Evolutionary conservation across 2,797 vertebrate genomes (phyloP).

Genomic region (Sphenopsis melanotis): DNA sequence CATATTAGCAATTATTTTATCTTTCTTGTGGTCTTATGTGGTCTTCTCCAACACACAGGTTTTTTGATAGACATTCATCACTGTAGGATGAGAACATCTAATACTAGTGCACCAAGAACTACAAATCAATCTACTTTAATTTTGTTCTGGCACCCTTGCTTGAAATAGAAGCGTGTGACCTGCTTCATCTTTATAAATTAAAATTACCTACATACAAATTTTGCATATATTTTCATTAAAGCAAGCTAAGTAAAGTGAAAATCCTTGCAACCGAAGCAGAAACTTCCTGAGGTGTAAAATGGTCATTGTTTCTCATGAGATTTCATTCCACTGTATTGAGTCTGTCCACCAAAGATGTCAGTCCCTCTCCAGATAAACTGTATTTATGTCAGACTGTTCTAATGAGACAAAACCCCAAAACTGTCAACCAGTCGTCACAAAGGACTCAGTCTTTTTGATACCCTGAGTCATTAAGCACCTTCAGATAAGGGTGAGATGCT

Average conservation of each 20-base stretch:
- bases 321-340: fast-evolving
- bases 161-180: neutral
- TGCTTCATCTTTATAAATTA: neutral
- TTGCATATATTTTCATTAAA: neutral
- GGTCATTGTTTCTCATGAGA: neutral
- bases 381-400: neutral
- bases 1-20: neutral
- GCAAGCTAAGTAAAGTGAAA: neutral
- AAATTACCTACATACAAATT: neutral
- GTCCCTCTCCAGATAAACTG: neutral
- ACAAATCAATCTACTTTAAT: neutral
- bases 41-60: neutral
- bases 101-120: neutral
- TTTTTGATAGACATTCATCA: neutral
- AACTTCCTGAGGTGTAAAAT: neutral
- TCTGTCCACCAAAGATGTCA: neutral
- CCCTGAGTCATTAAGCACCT: neutral
- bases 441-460: neutral
- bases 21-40: neutral
- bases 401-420: neutral
- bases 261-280: neutral
- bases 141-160: neutral
- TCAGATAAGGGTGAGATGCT: neutral
- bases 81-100: neutral
- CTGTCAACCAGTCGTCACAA: neutral